These are phyloP conservation scores for Seriola rivoliana DNA, from an alignment of 2,113 vertebrate species.

Conservation along the genomic window DNA sequence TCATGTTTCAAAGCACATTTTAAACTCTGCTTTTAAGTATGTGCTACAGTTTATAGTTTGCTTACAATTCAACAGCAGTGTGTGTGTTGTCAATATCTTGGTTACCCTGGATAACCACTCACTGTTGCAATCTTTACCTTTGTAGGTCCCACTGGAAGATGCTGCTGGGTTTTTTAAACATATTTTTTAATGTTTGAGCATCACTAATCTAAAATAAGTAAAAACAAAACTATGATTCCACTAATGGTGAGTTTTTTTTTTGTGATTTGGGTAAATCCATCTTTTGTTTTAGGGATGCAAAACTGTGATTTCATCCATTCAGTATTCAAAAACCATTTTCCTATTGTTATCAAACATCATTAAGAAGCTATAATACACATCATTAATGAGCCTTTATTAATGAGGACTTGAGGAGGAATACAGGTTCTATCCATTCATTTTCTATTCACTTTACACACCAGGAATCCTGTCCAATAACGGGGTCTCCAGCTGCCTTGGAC, in stretches of 20 bases:
- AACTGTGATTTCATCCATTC: not conserved
- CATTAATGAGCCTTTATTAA: constrained; percentile 20
- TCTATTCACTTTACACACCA: constrained; percentile 67
- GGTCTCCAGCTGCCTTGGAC: constrained; percentile 80
- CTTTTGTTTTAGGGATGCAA: not conserved
- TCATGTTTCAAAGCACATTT: no score
- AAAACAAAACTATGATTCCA: not conserved
- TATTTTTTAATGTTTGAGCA: not conserved
- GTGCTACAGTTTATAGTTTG: no score
- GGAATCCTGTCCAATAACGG: constrained; percentile 71
- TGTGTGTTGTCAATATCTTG: not conserved
- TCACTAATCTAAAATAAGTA: not conserved
- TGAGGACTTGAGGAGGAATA: constrained; percentile 25
- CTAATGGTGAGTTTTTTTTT: not conserved
- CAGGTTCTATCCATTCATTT: constrained; percentile 52
- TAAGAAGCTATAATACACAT: not conserved
- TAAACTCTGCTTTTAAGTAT: no score
- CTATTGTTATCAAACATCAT: not conserved
- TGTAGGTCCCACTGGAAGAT: not conserved
- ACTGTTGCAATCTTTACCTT: not conserved
- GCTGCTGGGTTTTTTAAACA: not conserved
- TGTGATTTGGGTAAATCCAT: not conserved
- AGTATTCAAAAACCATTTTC: constrained; percentile 11
- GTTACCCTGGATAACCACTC: not conserved
- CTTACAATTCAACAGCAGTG: no score